These are phyloP conservation scores for Periophthalmus modestus DNA, from an alignment of 2,113 vertebrate species.

Conservation along the genomic window DNA sequence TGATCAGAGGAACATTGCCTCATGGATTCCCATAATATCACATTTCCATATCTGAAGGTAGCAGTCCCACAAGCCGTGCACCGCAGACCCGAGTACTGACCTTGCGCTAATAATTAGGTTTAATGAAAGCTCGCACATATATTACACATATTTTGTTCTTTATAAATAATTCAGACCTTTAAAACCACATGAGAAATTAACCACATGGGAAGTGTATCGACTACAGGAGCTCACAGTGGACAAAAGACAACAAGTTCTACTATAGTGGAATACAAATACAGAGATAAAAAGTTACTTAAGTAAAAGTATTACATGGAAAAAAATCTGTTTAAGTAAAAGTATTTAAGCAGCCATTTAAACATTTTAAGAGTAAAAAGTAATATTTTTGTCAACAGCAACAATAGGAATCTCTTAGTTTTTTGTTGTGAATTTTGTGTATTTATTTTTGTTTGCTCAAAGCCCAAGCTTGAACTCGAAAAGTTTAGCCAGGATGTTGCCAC, in stretches of 20 bases:
- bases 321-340: too few relatives aligned
- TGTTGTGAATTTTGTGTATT: too few relatives aligned
- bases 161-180: slow-evolving; percentile 43
- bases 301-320: too few relatives aligned
- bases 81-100: slow-evolving; percentile 16
- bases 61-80: slow-evolving; percentile 11
- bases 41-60: slow-evolving; percentile 33
- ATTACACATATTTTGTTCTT: slow-evolving; percentile 30
- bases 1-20: background rate
- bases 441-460: too few relatives aligned
- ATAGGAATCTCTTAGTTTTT: too few relatives aligned
- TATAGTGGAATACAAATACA: too few relatives aligned
- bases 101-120: slow-evolving; percentile 21
- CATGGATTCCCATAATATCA: slow-evolving; percentile 6
- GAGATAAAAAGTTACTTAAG: too few relatives aligned
- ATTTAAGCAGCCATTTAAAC: too few relatives aligned
- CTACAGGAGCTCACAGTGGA: background rate
- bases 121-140: slow-evolving; percentile 20
- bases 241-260: background rate
- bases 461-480: too few relatives aligned
- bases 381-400: too few relatives aligned
- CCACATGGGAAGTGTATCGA: background rate
- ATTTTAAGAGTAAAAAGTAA: too few relatives aligned
- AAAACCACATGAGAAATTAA: background rate
- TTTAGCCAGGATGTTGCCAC: too few relatives aligned